Base-by-base conservation (phyloP, 2,888 invertebrate species). In the Cryptops parisi region DNA sequence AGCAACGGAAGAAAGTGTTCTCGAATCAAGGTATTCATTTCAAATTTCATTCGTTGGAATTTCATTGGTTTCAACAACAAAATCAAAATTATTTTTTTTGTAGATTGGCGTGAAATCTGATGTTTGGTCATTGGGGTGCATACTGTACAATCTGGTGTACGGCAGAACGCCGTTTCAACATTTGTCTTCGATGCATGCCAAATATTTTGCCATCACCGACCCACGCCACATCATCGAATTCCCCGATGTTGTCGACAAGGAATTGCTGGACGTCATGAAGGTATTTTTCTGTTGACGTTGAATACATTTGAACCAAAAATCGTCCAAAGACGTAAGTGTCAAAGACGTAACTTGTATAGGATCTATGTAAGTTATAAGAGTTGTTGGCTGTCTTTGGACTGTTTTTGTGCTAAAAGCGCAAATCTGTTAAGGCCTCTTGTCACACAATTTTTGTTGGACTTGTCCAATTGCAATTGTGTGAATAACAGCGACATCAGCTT, bases 71-170 rank as follows among this genome's bases (percentile, higher is more conserved):
- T n/a, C n/a, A n/a, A n/a, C n/a, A n/a, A n/a, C n/a, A n/a, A n/a
- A 33, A 33, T 33, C 12, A 33, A 9, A 33, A 12, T 12, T 33
- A 12, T 33, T 41, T 41, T 27, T 44, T 25, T 58, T 60, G 23
- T 60, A 90, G 88, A 83, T 93, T 60, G 84, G 84, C 58, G 84
- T 80, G 60, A 90, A 87, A 65, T 87, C 93, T 43, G 96, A 97
- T 70, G 89, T 97, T 50, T 97, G 97, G 97, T 93, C 94, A 0
- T 74, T 97, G 60, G 97, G 97, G 22, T 96, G 94, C 68, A 97
- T 97, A 64, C 75, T 97, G 57, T 97, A 94, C 73, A 80, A 86
- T 68, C 74, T 97, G 70, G 79, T 91, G 40, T 96, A 91, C 68
- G 84, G 86, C 0, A 77, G 77, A 62, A 89, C 93, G 1, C 97